A percentile compares a stretch with the other conserved stretches of the same genome.
These are phyloP conservation scores for Eledona agricola DNA, from an alignment of 2,888 invertebrate genomes.

Conservation along the genomic window DNA sequence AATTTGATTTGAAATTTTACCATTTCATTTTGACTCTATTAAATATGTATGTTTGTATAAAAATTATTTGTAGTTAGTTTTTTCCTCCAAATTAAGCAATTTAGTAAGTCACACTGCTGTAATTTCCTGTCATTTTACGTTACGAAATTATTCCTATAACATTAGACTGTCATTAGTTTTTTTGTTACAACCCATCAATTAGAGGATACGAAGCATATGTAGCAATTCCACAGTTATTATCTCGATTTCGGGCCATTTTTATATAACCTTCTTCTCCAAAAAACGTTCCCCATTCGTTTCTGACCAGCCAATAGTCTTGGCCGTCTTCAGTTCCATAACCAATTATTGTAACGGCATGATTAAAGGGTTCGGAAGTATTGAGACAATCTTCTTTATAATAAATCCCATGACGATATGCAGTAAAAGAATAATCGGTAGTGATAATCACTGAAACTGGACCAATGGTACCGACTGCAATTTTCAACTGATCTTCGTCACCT, in stretches of 20 bases:
- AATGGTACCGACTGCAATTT: constrained; percentile 79
- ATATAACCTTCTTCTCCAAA: constrained; percentile 53
- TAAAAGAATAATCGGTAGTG: constrained; percentile 77
- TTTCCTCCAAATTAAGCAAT: no score
- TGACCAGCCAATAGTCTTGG: constrained; percentile 72
- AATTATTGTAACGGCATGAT: constrained; percentile 82
- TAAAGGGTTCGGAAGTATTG: constrained; percentile 65
- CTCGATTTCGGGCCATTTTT: constrained; percentile 48
- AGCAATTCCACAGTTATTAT: constrained; percentile 87
- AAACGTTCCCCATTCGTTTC: constrained; percentile 69
- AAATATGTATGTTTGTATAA: no score
- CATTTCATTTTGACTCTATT: no score
- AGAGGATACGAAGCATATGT: constrained; percentile 78
- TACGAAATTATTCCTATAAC: no score
- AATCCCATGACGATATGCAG: constrained; percentile 80
- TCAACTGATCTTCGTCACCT: constrained; percentile 74
- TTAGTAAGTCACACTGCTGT: no score
- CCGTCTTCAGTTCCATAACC: constrained; percentile 73
- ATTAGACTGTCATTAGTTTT: no score
- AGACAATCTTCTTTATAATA: constrained; percentile 76
- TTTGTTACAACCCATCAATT: no score
- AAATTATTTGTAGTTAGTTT: no score
- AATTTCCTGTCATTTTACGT: no score
- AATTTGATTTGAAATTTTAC: no score
- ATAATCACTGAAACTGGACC: constrained; percentile 90